These are phyloP conservation scores for Tangara arthus DNA, from an alignment of 2,797 vertebrate genomes.

Conservation along the genomic window DNA sequence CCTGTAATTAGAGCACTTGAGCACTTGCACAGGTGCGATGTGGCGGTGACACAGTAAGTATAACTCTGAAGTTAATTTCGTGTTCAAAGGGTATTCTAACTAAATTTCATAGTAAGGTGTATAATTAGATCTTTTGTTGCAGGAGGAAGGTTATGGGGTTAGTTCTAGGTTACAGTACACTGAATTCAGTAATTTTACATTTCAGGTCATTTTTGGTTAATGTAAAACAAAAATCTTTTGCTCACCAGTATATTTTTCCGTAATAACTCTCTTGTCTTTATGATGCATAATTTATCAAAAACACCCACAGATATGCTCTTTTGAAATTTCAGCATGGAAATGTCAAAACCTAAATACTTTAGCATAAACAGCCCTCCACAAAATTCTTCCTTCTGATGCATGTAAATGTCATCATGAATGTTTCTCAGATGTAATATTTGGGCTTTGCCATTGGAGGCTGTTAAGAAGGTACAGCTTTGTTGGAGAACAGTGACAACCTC, in stretches of 20 bases:
- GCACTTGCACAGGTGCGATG: neutral
- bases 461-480: neutral
- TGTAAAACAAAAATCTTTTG: neutral
- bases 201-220: slow-evolving; percentile 53
- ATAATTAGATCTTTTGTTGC: neutral
- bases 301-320: neutral
- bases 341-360: neutral
- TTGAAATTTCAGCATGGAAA: neutral
- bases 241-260: neutral
- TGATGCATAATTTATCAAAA: neutral
- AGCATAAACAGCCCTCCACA: neutral
- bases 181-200: slow-evolving; percentile 19
- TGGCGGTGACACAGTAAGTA: neutral
- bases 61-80: neutral
- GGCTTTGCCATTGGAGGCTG: neutral
- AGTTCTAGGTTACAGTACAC: slow-evolving; percentile 13
- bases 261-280: neutral
- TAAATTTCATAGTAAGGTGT: neutral
- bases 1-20: neutral
- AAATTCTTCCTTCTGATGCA: neutral
- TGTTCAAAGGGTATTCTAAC: neutral
- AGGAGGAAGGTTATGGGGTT: neutral
- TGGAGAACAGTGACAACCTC: neutral
- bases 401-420: neutral
- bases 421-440: neutral